Percentiles rank a stretch among this genome's conserved stretches.
phyloP scores from a whole-genome alignment of 2,888 invertebrate genomes.

The Monochamus alternatus region DNA sequence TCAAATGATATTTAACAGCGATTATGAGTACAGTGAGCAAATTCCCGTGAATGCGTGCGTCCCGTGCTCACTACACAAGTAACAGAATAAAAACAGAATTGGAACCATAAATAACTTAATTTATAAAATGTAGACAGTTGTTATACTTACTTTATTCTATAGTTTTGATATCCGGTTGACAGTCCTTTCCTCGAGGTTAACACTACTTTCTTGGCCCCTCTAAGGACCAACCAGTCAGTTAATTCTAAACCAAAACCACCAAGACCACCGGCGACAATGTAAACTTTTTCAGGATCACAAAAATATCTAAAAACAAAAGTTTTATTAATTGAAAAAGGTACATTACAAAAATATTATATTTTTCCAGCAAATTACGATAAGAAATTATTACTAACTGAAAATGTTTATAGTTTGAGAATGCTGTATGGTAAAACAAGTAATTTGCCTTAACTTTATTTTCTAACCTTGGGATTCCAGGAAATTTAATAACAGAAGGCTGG shows the following conservation, averaged over 20 bases:
- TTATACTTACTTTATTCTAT: conserved; percentile 76
- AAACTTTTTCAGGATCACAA: conserved; percentile 67
- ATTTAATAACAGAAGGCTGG: not conserved
- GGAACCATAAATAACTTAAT: not conserved
- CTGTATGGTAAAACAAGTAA: too few relatives aligned
- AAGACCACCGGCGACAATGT: conserved; percentile 84
- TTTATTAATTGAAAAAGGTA: not conserved
- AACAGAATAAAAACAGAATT: too few relatives aligned
- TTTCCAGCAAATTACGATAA: conserved; percentile 57
- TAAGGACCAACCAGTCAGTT: conserved; percentile 86
- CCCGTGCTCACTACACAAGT: too few relatives aligned
- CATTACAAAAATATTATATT: conserved; percentile 51
- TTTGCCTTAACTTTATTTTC: conserved; percentile 55
- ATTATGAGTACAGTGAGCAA: too few relatives aligned
- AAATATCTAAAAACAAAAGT: conserved; percentile 3
- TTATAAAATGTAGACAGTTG: not conserved
- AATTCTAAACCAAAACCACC: conserved; percentile 94
- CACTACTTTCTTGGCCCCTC: conserved; percentile 85
- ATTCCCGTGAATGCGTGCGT: too few relatives aligned
- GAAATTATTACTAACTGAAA: too few relatives aligned
- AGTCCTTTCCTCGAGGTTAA: conserved; percentile 89
- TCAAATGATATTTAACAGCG: too few relatives aligned
- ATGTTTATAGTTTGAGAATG: too few relatives aligned
- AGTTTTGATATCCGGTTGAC: conserved; percentile 82
- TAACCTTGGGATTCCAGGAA: conserved; percentile 60